Evolutionary conservation across 2,113 vertebrate species (phyloP).

Genomic region (Hydrochoerus hydrochaeris): DNA sequence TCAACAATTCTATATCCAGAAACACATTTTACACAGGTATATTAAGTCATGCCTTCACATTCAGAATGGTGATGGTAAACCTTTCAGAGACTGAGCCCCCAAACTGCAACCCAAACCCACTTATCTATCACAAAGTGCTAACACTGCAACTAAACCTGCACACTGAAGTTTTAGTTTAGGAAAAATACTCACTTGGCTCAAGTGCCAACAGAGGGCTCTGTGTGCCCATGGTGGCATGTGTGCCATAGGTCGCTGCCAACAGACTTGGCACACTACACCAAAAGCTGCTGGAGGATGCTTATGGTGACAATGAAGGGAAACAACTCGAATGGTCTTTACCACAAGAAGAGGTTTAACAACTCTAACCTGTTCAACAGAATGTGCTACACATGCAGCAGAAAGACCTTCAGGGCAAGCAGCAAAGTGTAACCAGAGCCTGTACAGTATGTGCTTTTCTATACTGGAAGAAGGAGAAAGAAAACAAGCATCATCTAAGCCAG

Average conservation of each 20-base stretch:
- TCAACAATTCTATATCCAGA: neutral
- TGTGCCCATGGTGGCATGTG: neutral
- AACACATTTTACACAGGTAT: accelerated
- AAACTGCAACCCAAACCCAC: neutral
- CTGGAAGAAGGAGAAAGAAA: neutral
- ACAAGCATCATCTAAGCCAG: neutral
- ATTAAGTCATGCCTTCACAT: neutral
- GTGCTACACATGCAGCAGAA: neutral
- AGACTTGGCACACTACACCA: neutral
- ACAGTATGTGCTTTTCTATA: neutral
- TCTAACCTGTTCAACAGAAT: neutral
- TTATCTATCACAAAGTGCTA: neutral
- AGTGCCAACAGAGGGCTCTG: neutral
- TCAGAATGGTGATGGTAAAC: neutral
- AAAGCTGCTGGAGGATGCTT: neutral
- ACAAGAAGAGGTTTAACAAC: neutral
- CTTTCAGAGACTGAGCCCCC: neutral
- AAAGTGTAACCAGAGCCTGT: neutral
- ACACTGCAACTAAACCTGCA: neutral
- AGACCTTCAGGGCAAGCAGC: neutral
- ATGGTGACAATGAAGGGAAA: neutral
- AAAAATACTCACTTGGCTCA: neutral
- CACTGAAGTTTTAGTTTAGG: neutral
- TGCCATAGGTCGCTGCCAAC: neutral
- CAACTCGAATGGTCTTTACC: neutral